Evolutionary conservation across 2,113 vertebrate genomes (phyloP), one percentile per base, ranked within the genome.

Genomic region (Nycticryphes semicollaris): DNA sequence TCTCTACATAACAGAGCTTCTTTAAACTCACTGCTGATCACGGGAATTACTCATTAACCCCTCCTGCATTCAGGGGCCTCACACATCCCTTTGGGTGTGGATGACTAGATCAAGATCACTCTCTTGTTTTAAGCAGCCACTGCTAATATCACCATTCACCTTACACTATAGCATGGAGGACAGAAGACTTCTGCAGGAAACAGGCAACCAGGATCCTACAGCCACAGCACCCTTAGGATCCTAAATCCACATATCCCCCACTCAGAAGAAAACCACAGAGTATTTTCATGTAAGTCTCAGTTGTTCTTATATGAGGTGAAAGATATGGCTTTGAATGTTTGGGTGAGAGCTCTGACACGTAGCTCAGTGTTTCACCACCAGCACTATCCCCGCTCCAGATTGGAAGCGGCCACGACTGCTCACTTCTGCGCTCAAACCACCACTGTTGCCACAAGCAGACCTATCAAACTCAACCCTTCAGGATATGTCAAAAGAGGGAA

Each of bases 401-500:
- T 3, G 23, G 59, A 80, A 69, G 35, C 21, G 30, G 25, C 20
- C 18, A 56, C 2, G 23, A 15, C 13, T 60, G 22, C 48, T 64
- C 7, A 0, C 17, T 87, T 74, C 35, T 37, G 14, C 37, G 60
- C 22, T 59, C n/a, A 45, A 70, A 43, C 9, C 9, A 45, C 20
- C 1, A 0, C 33, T 54, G 28, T 43, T 31, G 53, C n/a, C 25
- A 63, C 0, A 1, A 81, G 37, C 25, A 89, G 15, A 68, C 4
- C 18, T 24, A 84, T 19, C 24, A 66, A 87, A 93, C 13, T 11
- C 3, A 14, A n/a, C 6, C 17, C 27, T 51, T 33, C 45, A 47
- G 54, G 23, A 89, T 41, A 69, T 22, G 2, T 30, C 59, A 79
- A 43, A 76, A 59, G 33, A 66, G 9, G 1, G 9, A 85, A 90